These are phyloP conservation scores for Telenomus remus DNA, from an alignment of 1,140 invertebrate species.

Conservation along the genomic window DNA sequence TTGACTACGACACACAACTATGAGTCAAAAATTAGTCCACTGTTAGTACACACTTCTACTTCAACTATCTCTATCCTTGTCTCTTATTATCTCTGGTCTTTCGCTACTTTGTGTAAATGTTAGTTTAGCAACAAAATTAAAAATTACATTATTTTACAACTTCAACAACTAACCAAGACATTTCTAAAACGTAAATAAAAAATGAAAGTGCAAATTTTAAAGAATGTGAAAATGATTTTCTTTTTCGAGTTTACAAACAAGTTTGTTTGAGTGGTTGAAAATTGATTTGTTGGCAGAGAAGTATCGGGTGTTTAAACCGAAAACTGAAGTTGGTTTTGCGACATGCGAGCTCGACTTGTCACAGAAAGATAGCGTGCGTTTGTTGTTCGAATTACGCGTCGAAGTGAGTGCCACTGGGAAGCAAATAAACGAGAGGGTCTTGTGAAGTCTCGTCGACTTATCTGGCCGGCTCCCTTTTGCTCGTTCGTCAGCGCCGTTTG, in stretches of 20 bases:
- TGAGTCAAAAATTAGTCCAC: conserved; percentile 46
- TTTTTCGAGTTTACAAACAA: too few species aligned
- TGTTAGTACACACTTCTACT: conserved; percentile 46
- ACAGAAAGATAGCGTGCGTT: conserved; percentile 39
- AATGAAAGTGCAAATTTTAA: too few species aligned
- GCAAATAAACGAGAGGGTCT: conserved; percentile 35
- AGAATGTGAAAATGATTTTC: too few species aligned
- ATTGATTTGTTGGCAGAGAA: conserved; percentile 50
- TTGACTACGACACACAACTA: conserved; percentile 46
- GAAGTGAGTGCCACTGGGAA: conserved; percentile 47
- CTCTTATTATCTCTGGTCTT: conserved; percentile 2
- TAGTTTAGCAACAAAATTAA: conserved; percentile 39
- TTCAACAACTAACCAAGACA: too few species aligned
- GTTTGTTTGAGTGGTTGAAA: too few species aligned
- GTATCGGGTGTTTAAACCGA: conserved; percentile 23
- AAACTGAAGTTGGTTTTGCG: not conserved
- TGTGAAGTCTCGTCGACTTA: conserved; percentile 45
- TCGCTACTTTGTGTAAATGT: conserved; percentile 30
- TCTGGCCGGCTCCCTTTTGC: conserved; percentile 4
- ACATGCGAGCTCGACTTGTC: not conserved
- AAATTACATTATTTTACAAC: too few species aligned
- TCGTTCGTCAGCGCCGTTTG: conserved; percentile 37
- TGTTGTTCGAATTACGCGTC: conserved; percentile 50
- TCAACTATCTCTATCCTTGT: conserved; percentile 21
- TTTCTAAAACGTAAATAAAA: too few species aligned